A percentile compares a stretch with the other conserved stretches of the same genome.
phyloP scores from a whole-genome alignment of 2,113 vertebrate genomes.

The Stegastes partitus region DNA sequence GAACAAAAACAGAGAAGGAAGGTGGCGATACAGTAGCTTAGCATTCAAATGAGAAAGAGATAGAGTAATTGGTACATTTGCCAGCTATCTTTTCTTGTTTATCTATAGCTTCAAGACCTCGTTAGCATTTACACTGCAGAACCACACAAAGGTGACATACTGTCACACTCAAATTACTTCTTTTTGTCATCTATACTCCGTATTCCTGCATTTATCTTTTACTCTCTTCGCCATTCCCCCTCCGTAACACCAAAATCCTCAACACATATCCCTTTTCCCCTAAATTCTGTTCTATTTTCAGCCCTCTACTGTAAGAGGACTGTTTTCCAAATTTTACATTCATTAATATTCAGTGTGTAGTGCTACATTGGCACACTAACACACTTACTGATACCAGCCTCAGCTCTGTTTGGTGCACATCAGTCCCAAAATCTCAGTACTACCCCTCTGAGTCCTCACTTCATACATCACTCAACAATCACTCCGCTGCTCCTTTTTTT shows the following conservation, averaged over 20 bases:
- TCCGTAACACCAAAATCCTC: neutral
- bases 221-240: neutral
- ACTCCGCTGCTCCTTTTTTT: neutral
- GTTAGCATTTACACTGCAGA: conserved; percentile 55
- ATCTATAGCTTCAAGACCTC: conserved; percentile 30
- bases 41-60: conserved; percentile 18
- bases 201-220: neutral
- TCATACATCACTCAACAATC: neutral
- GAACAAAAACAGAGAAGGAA: neutral
- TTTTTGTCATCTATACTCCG: conserved; percentile 1
- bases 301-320: neutral
- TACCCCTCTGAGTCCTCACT: neutral
- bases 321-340: neutral
- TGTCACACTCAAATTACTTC: conserved; percentile 16
- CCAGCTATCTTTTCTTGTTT: conserved; percentile 50
- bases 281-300: neutral
- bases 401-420: neutral
- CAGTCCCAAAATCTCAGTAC: neutral
- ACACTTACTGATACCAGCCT: conserved; percentile 20
- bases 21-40: neutral
- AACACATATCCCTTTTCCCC: neutral
- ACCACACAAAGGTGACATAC: conserved; percentile 34
- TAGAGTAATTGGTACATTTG: conserved; percentile 17
- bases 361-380: conserved; percentile 32
- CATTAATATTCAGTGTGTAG: conserved; percentile 29